Evolutionary conservation across 2,797 vertebrate species (phyloP).

Genomic region (Carduelis carduelis): DNA sequence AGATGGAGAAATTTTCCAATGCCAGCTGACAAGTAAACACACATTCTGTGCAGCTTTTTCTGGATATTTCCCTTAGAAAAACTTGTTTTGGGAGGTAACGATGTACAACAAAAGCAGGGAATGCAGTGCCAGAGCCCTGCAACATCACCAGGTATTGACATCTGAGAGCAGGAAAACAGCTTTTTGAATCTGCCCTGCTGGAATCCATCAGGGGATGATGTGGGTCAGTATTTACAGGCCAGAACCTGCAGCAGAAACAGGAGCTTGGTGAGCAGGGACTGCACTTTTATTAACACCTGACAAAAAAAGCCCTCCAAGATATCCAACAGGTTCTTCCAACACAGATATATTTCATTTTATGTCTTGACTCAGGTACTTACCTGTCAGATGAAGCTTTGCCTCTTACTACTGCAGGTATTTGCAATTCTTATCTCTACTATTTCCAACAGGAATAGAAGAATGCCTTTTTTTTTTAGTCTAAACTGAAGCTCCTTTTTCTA

Average conservation of each 20-base stretch:
- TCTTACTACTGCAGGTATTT: not conserved
- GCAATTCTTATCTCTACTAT: not conserved
- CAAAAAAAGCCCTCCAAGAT: fast-evolving
- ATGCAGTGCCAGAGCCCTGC: not conserved
- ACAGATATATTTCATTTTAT: not conserved
- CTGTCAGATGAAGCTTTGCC: not conserved
- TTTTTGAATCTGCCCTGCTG: not conserved
- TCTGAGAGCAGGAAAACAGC: not conserved
- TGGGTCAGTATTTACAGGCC: not conserved
- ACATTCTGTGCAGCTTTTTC: fast-evolving
- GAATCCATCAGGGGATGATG: not conserved
- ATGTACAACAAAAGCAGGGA: not conserved
- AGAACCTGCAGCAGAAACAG: not conserved
- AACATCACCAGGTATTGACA: not conserved
- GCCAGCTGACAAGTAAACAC: not conserved
- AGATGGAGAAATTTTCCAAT: not conserved
- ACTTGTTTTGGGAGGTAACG: not conserved
- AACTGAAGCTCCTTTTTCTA: not conserved
- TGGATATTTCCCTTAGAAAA: not conserved
- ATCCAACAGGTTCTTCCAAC: not conserved
- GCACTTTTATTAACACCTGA: not conserved
- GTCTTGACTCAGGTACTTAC: not conserved
- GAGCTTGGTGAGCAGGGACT: not conserved
- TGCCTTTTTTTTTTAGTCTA: not conserved
- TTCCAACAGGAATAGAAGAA: not conserved